Evolutionary conservation across 2,113 vertebrate genomes (phyloP), one percentile per base, ranked within the genome.

Genomic region (Rynchops niger): DNA sequence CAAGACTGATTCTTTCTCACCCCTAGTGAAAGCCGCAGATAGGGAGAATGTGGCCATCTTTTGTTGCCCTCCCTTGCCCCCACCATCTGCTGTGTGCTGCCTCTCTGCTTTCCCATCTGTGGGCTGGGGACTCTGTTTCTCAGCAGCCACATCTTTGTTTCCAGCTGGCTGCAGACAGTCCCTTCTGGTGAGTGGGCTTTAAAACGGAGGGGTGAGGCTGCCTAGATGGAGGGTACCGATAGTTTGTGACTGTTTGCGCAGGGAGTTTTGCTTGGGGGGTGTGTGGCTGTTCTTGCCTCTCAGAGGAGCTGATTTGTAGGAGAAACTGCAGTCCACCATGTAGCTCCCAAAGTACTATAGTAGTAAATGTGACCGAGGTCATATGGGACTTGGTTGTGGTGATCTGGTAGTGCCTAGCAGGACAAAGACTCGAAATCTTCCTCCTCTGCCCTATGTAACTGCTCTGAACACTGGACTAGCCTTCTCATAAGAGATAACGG

Each of bases 61-160:
- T 21, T 74, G 22, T 55, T 59, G 77, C 71, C 58, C 56, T 84
- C 61, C 58, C 52, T 90, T 96, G 93, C 65, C 89, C 94, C 66
- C 23, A 25, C 93, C 94, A 97, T 95, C 91, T 95, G 94, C 43
- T 96, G 70, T 20, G 20, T 85, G 58, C 49, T 76, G 61, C 56
- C 73, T 95, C 69, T 32, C 45, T 96, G 78, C 65, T 94, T 90
- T 85, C 43, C 93, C 92, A 82, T 97, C 88, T 97, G 92, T 81
- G 56, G 26, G 66, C 58, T 79, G 80, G 61, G 61, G 36, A 52
- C 80, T 88, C 55, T 27, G 38, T 58, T 71, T 92, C 82, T 90
- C 90, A 63, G 56, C 76, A 94, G 76, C 42, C 59, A 40, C 77
- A 88, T 90, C 67, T 67, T 58, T 50, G 25, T 93, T 95, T 86